phyloP scores from a whole-genome alignment of 2,113 vertebrate genomes.

The Lota lota region DNA sequence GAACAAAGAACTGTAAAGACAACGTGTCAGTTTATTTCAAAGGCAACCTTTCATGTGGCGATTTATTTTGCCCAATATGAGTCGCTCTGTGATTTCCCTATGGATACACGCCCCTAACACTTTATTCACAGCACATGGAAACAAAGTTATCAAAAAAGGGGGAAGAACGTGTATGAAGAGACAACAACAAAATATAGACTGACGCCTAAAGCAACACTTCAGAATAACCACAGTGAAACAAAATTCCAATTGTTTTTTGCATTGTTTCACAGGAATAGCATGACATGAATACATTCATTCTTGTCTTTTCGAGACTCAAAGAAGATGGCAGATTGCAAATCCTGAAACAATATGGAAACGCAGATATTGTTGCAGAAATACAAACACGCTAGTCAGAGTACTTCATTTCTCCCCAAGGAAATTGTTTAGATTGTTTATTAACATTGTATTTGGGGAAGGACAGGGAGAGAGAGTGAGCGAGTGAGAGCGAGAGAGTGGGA shows the following conservation, averaged over 20 bases:
- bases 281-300: slow-evolving; percentile 4
- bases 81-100: slow-evolving; percentile 26
- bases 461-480: no score
- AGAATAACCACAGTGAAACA: slow-evolving; percentile 16
- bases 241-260: neutral
- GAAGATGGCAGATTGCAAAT: no score
- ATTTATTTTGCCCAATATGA: slow-evolving; percentile 31
- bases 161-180: slow-evolving; percentile 19
- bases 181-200: slow-evolving; percentile 8
- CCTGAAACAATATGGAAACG: no score
- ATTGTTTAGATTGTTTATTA: no score
- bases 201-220: neutral
- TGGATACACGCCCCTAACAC: neutral
- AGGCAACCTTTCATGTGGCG: slow-evolving; percentile 16
- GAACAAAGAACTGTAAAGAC: neutral
- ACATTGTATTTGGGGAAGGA: no score
- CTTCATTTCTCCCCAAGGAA: no score
- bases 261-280: neutral
- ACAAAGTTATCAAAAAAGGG: neutral
- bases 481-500: no score
- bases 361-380: no score
- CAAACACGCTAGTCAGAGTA: no score
- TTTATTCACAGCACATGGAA: neutral
- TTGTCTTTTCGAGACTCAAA: neutral
- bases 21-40: neutral